Evolutionary conservation across 2,113 vertebrate species (phyloP).

Genomic region (Pituophis catenifer): DNA sequence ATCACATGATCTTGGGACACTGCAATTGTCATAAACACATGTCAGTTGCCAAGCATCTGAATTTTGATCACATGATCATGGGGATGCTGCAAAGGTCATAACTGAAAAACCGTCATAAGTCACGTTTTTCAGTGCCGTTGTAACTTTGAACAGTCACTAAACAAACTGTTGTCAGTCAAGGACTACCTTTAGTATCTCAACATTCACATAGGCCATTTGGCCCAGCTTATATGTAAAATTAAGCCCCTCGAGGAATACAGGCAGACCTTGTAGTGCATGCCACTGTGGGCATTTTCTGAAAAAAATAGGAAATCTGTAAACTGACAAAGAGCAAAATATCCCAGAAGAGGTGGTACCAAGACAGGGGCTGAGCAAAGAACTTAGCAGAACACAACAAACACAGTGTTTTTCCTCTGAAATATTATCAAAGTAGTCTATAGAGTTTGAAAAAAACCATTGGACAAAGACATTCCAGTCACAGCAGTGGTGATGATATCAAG

Average conservation of each 20-base stretch:
- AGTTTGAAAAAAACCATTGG: background rate
- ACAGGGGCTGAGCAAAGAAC: background rate
- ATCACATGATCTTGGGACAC: background rate
- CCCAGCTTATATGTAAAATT: background rate
- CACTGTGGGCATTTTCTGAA: background rate
- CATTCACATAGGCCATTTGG: background rate
- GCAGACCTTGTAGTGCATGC: background rate
- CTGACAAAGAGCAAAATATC: background rate
- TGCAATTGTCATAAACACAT: background rate
- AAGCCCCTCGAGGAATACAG: background rate
- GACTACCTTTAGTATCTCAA: background rate
- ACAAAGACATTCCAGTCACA: background rate
- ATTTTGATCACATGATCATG: background rate
- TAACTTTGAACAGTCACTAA: background rate
- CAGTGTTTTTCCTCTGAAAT: background rate
- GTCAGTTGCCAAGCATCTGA: background rate
- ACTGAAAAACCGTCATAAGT: background rate
- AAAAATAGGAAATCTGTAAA: background rate
- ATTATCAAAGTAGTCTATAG: background rate
- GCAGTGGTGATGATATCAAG: background rate
- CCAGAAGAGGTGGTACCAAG: background rate
- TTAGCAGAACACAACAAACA: background rate
- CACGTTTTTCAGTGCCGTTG: background rate
- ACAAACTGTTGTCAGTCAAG: background rate
- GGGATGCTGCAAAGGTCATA: background rate